Base-by-base conservation (phyloP, 2,888 invertebrate species). In the Hirtodrosophila trivittata region DNA sequence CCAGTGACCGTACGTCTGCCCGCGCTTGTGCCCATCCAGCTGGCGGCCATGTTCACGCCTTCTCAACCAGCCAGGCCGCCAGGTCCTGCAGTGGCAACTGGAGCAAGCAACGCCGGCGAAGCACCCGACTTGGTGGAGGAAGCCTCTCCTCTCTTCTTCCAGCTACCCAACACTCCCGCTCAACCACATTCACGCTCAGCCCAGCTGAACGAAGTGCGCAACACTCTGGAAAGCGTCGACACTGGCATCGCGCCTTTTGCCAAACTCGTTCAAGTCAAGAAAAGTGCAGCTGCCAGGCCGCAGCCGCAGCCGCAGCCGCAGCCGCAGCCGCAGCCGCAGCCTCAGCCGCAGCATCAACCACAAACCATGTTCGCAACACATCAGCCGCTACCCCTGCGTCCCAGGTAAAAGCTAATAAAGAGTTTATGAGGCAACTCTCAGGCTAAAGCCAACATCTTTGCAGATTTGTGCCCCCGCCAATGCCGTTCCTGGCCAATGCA, bases 1-100 rank as follows among this genome's bases (percentile, higher is more conserved):
- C 89, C 89, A 2, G 54, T 89, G 0, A 87, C 88, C 0, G 88
- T 89, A 0, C 82, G 84, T 0, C 47, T 89, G 33, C 89, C 90
- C 2, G 89, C 89, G 8, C 89, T 89, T 59, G 89, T 89, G 12
- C 89, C 89, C 21, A 80, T 89, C 2, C 89, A 89, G 39, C 62
- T 89, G 1, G 82, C 89, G 1, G 89, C 89, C 10, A 89, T 89
- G 89, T 89, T 86, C 86, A 42, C 91, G 89, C 89, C 91, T 90
- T 13, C 90, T 28, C n/a, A 9, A 83, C 26, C 16, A 3, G 59
- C 25, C 13, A 30, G 6, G 2, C 69, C 14, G 5, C 18, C 21
- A 5, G 52, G 12, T 1, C 10, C 8, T 0, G 46, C 7, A 5
- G 43, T 10, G 1, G 52, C 10, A 10, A 52, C 32, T 7, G 33